Percentiles rank a stretch among this genome's conserved stretches.
Evolutionary conservation across 2,888 invertebrate species (phyloP).

Genomic region (Nesidiocoris tenuis): DNA sequence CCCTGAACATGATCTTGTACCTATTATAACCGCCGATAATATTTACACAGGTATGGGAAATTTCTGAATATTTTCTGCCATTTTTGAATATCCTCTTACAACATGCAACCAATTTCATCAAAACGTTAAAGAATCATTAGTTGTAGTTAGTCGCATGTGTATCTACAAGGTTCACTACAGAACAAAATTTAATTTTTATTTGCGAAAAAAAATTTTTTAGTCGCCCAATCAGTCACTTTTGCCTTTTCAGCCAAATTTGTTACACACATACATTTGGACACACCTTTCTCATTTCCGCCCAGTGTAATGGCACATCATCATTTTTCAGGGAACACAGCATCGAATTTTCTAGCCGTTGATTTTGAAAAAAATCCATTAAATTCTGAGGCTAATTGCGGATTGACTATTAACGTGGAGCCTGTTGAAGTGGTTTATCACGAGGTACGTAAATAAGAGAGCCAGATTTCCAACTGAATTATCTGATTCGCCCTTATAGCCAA

Average conservation of each 20-base stretch:
- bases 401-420: constrained; percentile 69
- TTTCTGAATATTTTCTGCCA: too few species aligned
- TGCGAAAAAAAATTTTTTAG: too few species aligned
- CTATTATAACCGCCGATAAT: constrained; percentile 66
- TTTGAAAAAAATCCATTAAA: constrained; percentile 69
- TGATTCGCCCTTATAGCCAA: neutral
- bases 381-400: constrained; percentile 66
- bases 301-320: too few species aligned
- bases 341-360: constrained; percentile 72
- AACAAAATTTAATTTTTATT: too few species aligned
- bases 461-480: neutral
- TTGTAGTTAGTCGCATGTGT: neutral
- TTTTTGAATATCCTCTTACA: too few species aligned
- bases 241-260: too few species aligned
- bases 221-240: too few species aligned
- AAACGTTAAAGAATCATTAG: neutral
- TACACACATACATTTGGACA: too few species aligned
- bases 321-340: constrained; percentile 62
- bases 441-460: constrained; percentile 56
- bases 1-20: constrained; percentile 69
- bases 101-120: too few species aligned
- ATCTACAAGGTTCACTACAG: too few species aligned
- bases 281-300: too few species aligned
- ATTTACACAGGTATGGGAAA: constrained; percentile 47
- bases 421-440: constrained; percentile 76